Evolutionary conservation across 2,113 vertebrate species (phyloP).

Genomic region (Lophura nycthemera): DNA sequence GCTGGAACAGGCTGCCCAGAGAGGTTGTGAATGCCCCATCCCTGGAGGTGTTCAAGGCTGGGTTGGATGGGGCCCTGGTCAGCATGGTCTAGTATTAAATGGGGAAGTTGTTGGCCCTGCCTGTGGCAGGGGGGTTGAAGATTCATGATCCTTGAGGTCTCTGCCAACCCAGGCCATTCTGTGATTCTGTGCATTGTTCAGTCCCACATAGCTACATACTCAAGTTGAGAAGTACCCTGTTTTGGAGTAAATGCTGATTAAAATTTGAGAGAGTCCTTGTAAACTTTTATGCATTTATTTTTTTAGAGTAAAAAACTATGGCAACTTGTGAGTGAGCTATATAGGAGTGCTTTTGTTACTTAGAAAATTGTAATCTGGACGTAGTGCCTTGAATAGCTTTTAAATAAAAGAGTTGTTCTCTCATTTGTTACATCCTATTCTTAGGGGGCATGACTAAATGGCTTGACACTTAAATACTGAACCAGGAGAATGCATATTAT

Average conservation of each 20-base stretch:
- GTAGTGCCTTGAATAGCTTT: not conserved
- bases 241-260: not conserved
- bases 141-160: no score
- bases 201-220: not conserved
- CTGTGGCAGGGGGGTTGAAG: no score
- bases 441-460: not conserved
- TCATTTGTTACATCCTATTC: not conserved
- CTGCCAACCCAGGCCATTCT: no score
- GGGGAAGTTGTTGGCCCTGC: no score
- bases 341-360: not conserved
- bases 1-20: no score
- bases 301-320: not conserved
- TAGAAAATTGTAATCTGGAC: not conserved
- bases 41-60: no score
- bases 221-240: not conserved
- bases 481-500: not conserved
- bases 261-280: not conserved
- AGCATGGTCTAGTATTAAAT: no score
- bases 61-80: no score
- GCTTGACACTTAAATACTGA: not conserved
- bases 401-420: not conserved
- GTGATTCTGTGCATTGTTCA: not conserved
- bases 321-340: not conserved
- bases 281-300: not conserved
- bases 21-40: no score